These are phyloP conservation scores for Habrosyne pyritoides DNA, from an alignment of 2,888 invertebrate genomes.

Conservation along the genomic window DNA sequence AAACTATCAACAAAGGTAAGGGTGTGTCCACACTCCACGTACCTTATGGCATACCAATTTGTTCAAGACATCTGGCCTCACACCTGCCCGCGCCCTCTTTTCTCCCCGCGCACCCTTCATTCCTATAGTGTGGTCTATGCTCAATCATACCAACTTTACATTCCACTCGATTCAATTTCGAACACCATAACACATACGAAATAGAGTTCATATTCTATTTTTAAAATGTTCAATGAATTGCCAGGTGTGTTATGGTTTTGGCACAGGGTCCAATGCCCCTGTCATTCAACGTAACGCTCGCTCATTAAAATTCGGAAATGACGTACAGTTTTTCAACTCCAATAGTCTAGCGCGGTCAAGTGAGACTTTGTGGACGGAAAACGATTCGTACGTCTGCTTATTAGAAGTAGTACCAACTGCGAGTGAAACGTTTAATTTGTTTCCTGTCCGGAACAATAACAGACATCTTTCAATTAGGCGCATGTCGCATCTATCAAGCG, in stretches of 20 bases:
- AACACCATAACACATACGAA: constrained; percentile 25
- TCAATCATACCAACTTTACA: constrained; percentile 23
- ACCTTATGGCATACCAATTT: constrained; percentile 81
- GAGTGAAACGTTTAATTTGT: constrained; percentile 52
- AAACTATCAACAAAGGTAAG: constrained; percentile 68
- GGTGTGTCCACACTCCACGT: constrained; percentile 74
- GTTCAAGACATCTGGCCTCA: constrained; percentile 83
- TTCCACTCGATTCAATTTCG: constrained; percentile 21
- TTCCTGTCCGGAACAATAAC: constrained; percentile 54
- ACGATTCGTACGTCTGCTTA: constrained; percentile 48
- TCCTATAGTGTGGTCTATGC: constrained; percentile 50
- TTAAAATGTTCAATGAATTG: constrained; percentile 22
- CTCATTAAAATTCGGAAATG: constrained; percentile 80
- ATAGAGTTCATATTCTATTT: constrained; percentile 42
- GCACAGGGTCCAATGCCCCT: constrained; percentile 74
- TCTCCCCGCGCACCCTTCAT: constrained; percentile 58
- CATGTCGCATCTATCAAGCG: constrained; percentile 51
- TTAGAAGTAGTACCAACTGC: constrained; percentile 49
- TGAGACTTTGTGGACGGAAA: constrained; percentile 63
- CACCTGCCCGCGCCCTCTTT: constrained; percentile 68
- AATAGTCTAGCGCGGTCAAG: constrained; percentile 68
- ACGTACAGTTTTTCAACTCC: constrained; percentile 70
- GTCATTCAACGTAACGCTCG: constrained; percentile 64
- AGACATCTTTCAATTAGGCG: constrained; percentile 68
- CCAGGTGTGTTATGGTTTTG: constrained; percentile 66